A percentile compares a stretch with the other conserved stretches of the same genome.
phyloP scores from a whole-genome alignment of 2,888 invertebrate genomes.

The Leptinotarsa rubiginosa region DNA sequence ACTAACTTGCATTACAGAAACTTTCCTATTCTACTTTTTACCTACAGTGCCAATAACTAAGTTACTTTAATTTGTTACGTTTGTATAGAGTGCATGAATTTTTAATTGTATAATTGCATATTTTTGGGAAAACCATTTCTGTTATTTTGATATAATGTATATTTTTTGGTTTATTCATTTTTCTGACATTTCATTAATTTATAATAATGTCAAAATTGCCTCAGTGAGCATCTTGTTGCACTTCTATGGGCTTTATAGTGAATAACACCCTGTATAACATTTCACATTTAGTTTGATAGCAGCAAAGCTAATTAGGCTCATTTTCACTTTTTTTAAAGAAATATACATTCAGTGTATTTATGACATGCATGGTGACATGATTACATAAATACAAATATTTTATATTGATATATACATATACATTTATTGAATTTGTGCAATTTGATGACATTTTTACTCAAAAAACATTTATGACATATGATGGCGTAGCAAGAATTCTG shows the following conservation, averaged over 20 bases:
- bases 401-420: constrained; percentile 45
- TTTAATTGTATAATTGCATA: neutral
- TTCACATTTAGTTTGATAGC: constrained; percentile 60
- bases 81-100: neutral
- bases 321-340: constrained; percentile 48
- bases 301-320: constrained; percentile 62
- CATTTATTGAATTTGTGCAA: constrained; percentile 58
- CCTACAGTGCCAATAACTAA: no score
- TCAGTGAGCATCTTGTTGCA: constrained; percentile 38
- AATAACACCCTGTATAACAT: constrained; percentile 55
- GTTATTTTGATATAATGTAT: neutral
- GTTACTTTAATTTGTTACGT: neutral
- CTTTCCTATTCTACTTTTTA: neutral
- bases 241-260: constrained; percentile 60
- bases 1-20: neutral
- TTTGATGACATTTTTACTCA: constrained; percentile 60
- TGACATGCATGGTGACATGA: constrained; percentile 58
- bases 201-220: neutral
- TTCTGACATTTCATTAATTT: constrained; percentile 1
- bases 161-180: neutral
- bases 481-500: constrained; percentile 61
- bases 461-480: constrained; percentile 58
- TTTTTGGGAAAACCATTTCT: neutral
- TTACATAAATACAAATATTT: constrained; percentile 44
- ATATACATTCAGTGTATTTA: constrained; percentile 59